Evolutionary conservation across 2,113 vertebrate species (phyloP), one percentile per base, ranked within the genome.

Genomic region (Ceuthmochares aereus): DNA sequence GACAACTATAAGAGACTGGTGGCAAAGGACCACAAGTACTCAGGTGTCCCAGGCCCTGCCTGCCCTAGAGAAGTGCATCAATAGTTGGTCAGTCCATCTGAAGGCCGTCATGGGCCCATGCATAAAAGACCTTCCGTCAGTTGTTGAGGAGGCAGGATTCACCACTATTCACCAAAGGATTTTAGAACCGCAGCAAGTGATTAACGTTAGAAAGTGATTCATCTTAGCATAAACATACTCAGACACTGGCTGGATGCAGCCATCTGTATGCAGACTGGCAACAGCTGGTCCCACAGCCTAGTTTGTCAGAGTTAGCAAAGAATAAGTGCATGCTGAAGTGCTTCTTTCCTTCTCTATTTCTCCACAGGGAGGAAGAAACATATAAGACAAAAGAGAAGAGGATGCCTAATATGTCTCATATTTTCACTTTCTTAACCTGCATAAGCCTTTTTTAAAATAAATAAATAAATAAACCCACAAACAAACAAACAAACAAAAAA

Each of bases 231-330:
- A 96, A 95, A 58, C 27, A 10, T 43, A n/a, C 19, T 62, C 84
- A 70, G 59, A 58, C 36, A 76, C 10, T 12, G 21, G 45, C 69
- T 89, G 74, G 72, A 86, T 85, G 69, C 32, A 84, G 42, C 60
- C 86, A 81, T 74, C 86, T 92, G 79, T 76, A 68, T 37, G 29
- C 51, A 51, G 25, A 45, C 51, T 74, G 59, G 25, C 51, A 91
- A n/a, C 80, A 94, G 91, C 87, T 94, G 89, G 36, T 87, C 11
- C 43, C 26, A 26, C 60, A 59, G 82, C 66, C 79, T 56, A 22
- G 32, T 55, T 56, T 40, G 34, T 13, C 49, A 29, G 26, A 73
- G 63, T 40, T 9, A 2, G 7, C 36, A 74, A 55, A 77, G 68
- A 37, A 80, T 29, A 26, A 43, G 6, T 3, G 1, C 4, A 5